Base-by-base conservation (phyloP, 2,888 invertebrate genomes). In the Caenorhabditis japonica region DNA sequence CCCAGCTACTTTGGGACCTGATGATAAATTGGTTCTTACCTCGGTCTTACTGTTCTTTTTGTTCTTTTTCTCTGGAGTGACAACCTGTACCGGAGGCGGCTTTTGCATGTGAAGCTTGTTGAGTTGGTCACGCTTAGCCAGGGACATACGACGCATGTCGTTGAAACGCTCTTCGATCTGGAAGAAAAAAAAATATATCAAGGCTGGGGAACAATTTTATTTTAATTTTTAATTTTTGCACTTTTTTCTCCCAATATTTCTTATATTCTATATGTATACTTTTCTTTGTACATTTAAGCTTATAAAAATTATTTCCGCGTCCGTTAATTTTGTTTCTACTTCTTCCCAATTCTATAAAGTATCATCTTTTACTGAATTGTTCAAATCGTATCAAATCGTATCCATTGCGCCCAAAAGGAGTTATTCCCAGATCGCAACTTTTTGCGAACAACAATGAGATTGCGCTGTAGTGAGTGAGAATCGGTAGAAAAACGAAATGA, bases 61-160 rank as follows among this genome's bases (percentile, higher is more conserved):
- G 41, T 69, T 75, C 41, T 77, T 83, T 69, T 85, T 85, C 71
- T 85, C 85, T 19, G 85, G 85, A 5, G 82, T 81, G 25, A 85
- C 85, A 15, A 86, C 76, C 61, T 85, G 83, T 0, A 84, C 76
- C 10, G 83, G 83, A 19, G 56, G 71, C 13, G 59, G 62, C n/a
- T 71, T 71, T 52, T 58, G 62, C 3, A 58, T n/a, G 70, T 76
- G 70, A 4, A 80, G 52, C 61, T 79, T 82, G 52, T 74, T 76
- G 17, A 85, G 70, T 10, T 81, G 83, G 44, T 86, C 84, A 4
- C 84, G 73, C 47, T 82, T 75, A 1, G 86, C 81, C 17, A 80
- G 93, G 89, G 94, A 94, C 94, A 95, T 94, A 85, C 93, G 90
- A 88, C 93, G 93, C 1, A 97, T 94, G 90, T 97, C 96, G 88